Conservation (phyloP, 1,140 invertebrate species). For the Sinonovacula constricta region DNA sequence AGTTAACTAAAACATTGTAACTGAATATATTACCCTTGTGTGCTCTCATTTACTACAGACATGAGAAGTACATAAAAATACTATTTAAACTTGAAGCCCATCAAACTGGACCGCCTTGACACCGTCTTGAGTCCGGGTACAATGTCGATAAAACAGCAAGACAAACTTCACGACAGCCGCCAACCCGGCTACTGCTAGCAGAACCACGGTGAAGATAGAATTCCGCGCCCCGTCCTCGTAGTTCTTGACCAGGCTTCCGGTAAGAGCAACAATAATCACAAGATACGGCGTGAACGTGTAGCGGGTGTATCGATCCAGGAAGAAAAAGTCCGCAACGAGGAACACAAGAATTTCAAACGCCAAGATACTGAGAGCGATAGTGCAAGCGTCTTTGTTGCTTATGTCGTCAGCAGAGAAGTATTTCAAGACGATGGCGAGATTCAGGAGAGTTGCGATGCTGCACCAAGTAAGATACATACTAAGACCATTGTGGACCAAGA, state of each 20-base stretch:
- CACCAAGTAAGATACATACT: constrained; percentile 74
- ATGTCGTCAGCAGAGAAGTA: constrained; percentile 50
- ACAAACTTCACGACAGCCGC: constrained; percentile 57
- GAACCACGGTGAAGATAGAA: constrained; percentile 64
- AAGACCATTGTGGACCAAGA: constrained; percentile 75
- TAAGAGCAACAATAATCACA: constrained; percentile 67
- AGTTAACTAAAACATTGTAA: no score
- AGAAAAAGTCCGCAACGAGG: constrained; percentile 62
- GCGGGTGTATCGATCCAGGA: constrained; percentile 66
- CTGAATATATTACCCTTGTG: no score
- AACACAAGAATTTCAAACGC: constrained; percentile 59
- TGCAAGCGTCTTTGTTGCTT: constrained; percentile 50
- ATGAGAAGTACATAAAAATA: no score
- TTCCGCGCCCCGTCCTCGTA: constrained; percentile 58
- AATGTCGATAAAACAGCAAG: constrained; percentile 58
- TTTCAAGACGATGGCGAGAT: constrained; percentile 61
- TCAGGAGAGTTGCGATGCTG: constrained; percentile 73
- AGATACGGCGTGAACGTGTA: constrained; percentile 72
- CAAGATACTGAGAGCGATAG: constrained; percentile 61
- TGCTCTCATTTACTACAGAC: no score
- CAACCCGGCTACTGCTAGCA: constrained; percentile 54
- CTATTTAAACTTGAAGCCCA: constrained; percentile 36
- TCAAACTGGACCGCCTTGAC: constrained; percentile 16
- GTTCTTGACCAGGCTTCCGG: constrained; percentile 67
- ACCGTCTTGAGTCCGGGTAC: constrained; percentile 35